These are phyloP conservation scores for Adelphocoris suturalis DNA, from an alignment of 2,888 invertebrate genomes.

Conservation along the genomic window DNA sequence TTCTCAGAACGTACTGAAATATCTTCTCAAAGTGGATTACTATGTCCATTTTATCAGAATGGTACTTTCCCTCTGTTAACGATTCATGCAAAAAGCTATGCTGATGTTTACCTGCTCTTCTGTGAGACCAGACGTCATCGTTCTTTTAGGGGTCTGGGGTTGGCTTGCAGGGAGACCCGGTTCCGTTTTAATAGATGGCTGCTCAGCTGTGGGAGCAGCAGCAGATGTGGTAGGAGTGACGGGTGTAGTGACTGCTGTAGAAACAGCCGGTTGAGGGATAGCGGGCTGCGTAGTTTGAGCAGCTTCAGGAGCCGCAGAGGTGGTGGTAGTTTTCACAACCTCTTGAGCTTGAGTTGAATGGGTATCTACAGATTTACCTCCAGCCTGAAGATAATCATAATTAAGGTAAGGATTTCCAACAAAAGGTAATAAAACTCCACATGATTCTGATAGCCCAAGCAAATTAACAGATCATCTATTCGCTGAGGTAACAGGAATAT, in stretches of 20 bases:
- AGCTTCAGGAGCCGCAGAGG: slow-evolving; percentile 9
- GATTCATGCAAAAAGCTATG: too few relatives aligned
- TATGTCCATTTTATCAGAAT: too few relatives aligned
- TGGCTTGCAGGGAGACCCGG: background rate
- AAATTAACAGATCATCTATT: too few relatives aligned
- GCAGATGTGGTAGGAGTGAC: background rate
- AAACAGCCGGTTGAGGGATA: background rate
- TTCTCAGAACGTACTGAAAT: too few relatives aligned
- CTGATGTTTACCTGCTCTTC: slow-evolving; percentile 60
- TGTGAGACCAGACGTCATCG: background rate
- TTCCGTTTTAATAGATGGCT: slow-evolving; percentile 15
- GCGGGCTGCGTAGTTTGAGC: background rate
- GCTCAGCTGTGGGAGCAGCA: background rate
- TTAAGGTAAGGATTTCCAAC: background rate
- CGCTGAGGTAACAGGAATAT: too few relatives aligned
- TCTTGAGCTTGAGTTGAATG: background rate
- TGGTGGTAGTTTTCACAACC: background rate
- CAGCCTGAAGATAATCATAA: background rate
- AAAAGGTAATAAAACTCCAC: background rate
- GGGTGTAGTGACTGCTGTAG: background rate
- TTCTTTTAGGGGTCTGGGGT: slow-evolving; percentile 38
- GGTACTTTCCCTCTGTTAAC: too few relatives aligned
- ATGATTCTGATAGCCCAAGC: background rate
- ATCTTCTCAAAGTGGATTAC: too few relatives aligned
- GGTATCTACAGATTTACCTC: background rate